Evolutionary conservation across 1,140 invertebrate species (phyloP).

Genomic region (Sarcophaga peregrina): DNA sequence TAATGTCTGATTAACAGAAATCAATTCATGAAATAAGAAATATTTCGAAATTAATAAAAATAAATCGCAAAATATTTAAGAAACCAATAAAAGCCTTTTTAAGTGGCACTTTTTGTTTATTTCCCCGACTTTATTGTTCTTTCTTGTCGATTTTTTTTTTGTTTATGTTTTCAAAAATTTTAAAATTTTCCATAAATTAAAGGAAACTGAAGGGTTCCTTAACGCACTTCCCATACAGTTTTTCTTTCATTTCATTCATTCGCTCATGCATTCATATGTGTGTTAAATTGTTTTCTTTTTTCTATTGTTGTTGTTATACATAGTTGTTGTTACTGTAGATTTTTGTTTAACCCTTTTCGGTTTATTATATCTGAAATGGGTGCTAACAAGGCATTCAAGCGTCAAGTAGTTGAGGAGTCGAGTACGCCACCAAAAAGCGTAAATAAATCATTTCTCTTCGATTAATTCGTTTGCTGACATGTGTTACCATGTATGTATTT

Average conservation of each 20-base stretch:
- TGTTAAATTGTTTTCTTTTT: conserved; percentile 6
- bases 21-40: conserved; percentile 20
- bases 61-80: not conserved
- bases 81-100: conserved; percentile 18
- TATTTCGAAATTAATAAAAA: conserved; percentile 35
- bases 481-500: conserved; percentile 48
- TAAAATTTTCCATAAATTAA: conserved; percentile 25
- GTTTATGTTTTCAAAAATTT: not conserved
- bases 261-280: not conserved
- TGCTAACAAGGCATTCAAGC: conserved; percentile 53
- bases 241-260: no score
- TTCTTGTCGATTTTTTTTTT: not conserved
- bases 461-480: conserved; percentile 67
- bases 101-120: not conserved
- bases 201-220: not conserved
- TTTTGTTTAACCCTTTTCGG: not conserved
- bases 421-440: conserved; percentile 52
- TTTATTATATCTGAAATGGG: not conserved
- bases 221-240: no score
- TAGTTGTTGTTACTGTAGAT: not conserved
- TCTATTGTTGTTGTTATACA: not conserved
- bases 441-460: conserved; percentile 67
- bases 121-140: not conserved
- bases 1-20: not conserved
- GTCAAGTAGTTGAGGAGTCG: conserved; percentile 37